Evolutionary conservation across 1,140 invertebrate species (phyloP), one percentile per base, ranked within the genome.

Genomic region (Procambarus virginalis): DNA sequence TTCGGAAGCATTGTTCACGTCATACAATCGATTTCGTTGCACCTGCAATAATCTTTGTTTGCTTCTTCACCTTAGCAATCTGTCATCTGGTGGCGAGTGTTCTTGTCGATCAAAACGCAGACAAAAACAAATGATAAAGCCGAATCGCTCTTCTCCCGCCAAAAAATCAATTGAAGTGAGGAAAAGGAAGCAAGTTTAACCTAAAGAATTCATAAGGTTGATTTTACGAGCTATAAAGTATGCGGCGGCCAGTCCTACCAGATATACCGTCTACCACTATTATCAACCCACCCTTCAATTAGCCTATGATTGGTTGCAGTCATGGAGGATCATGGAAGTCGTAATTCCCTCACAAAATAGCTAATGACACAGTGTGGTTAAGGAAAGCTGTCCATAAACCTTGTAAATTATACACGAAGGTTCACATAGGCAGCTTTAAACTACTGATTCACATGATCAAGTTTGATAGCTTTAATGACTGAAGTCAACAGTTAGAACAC

Each of bases 171-270:
- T 85, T 85, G 73, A 84, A 75, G 83, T 60, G 79, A 60, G 45
- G 79, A n/a, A 68, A 68, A 51, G 77, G 77, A 79, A 79, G 77
- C 48, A 20, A 49, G 2, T 4, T 73, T 78, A 86, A 86, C 75
- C 64, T 85, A 73, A 78, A 78, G 55, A 86, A 58, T 34, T 78
- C 73, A 55, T 86, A 76, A 77, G 70, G 84, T 58, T 76, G 73
- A 86, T 60, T 86, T 86, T 78, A 86, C 84, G 75, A 86, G 75
- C 84, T 86, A 85, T 85, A 55, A 85, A 85, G 68, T 73, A 76
- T 49, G 68, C 17, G 70, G 70, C 58, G 83, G 83, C 76, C 83
- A 85, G 70, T 85, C 83, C 70, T 75, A 76, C 70, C 83, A 73
- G 83, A 85, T 85, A 55, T 49, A n/a, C 70, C 49, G 83, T 60